phyloP scores from a whole-genome alignment of 2,888 invertebrate species.

The Tineola bisselliella region DNA sequence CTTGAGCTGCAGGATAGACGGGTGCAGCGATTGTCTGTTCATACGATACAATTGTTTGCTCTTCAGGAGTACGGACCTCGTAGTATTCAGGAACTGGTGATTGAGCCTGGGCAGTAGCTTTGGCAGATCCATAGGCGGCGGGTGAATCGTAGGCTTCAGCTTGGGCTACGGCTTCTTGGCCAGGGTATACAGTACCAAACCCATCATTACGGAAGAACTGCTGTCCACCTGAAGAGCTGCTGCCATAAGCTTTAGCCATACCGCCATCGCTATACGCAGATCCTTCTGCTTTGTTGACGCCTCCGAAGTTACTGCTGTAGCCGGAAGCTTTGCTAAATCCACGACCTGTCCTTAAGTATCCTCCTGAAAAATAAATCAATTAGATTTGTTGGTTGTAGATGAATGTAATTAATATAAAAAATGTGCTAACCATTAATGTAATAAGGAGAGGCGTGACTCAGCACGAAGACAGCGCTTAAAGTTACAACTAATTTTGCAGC shows the following conservation, averaged over 20 bases:
- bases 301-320: constrained; percentile 31
- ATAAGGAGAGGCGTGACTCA: constrained; percentile 45
- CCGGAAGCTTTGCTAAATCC: constrained; percentile 39
- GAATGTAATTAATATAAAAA: neutral
- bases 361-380: constrained; percentile 26
- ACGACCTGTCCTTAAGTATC: constrained; percentile 44
- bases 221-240: constrained; percentile 22
- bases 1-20: constrained; percentile 24
- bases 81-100: constrained; percentile 31
- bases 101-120: constrained; percentile 25
- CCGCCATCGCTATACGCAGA: constrained; percentile 33
- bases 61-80: constrained; percentile 36
- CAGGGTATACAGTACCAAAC: constrained; percentile 28
- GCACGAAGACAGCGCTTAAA: constrained; percentile 36
- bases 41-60: constrained; percentile 37
- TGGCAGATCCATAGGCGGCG: constrained; percentile 24
- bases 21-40: constrained; percentile 38
- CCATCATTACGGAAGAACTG: constrained; percentile 30
- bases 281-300: constrained; percentile 32
- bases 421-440: constrained; percentile 47
- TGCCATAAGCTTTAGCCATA: constrained; percentile 32
- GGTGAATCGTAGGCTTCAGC: constrained; percentile 28
- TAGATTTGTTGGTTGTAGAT: neutral
- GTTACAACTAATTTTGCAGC: constrained; percentile 47
- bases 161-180: constrained; percentile 33